Conservation (phyloP, 2,888 invertebrate species). For the Agonopterix heracliana region DNA sequence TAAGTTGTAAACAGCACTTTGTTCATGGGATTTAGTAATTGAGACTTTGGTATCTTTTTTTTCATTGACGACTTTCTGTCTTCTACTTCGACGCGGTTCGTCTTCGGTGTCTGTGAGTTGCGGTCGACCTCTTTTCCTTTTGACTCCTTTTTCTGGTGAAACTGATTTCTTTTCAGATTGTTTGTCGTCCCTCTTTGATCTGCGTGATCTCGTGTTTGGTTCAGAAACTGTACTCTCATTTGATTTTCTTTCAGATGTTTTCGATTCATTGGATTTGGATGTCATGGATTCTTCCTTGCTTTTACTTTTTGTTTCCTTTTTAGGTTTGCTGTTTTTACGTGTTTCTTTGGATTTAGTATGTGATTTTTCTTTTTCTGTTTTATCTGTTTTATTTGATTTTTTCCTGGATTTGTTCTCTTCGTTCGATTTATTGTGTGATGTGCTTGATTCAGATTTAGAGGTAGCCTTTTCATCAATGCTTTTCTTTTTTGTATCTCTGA, state of each 20-base stretch:
- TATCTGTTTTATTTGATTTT: conserved; percentile 6
- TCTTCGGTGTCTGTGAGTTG: conserved; percentile 19
- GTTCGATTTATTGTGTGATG: not conserved
- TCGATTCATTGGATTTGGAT: not conserved
- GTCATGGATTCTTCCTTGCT: not conserved
- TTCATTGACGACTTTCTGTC: conserved; percentile 33
- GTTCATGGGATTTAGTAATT: conserved; percentile 24
- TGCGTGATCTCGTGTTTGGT: conserved; percentile 6
- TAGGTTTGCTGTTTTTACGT: not conserved
- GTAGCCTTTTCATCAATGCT: not conserved
- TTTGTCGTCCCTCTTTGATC: conserved; percentile 2
- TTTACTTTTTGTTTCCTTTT: not conserved
- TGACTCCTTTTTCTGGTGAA: conserved; percentile 13
- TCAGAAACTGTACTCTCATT: conserved; percentile 14
- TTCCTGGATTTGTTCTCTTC: not conserved
- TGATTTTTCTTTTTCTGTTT: conserved; percentile 9
- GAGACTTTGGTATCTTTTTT: conserved; percentile 12
- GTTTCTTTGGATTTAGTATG: not conserved
- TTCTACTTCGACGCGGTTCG: conserved; percentile 44
- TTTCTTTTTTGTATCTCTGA: not conserved
- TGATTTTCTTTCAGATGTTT: not conserved
- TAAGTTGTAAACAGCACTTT: conserved; percentile 47
- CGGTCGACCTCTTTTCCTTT: conserved; percentile 13
- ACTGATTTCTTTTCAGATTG: conserved; percentile 4
- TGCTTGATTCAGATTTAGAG: conserved; percentile 2